phyloP scores from a whole-genome alignment of 2,113 vertebrate species.

The Cyprinus carpio region DNA sequence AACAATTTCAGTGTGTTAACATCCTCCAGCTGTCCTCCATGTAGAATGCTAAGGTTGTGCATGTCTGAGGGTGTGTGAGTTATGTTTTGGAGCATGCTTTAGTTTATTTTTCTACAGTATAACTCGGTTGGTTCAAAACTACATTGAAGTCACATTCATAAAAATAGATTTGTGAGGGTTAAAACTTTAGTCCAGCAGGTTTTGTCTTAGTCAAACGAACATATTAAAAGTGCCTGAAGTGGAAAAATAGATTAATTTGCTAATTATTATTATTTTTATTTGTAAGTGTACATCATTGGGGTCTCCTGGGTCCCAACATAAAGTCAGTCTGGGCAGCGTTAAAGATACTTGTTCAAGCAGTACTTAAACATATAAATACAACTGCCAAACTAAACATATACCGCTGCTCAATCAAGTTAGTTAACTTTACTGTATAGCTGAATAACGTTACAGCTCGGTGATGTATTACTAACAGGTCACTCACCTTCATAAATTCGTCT shows the following conservation, averaged over 20 bases:
- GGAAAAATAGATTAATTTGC: neutral
- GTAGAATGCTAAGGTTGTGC: no score
- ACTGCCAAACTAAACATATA: neutral
- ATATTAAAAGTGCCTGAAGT: neutral
- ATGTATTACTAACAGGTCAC: neutral
- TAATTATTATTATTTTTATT: neutral
- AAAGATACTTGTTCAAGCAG: neutral
- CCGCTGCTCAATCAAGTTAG: neutral
- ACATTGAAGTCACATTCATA: neutral
- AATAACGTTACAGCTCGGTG: neutral
- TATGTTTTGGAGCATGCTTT: no score
- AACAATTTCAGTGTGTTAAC: no score
- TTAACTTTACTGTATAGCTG: neutral
- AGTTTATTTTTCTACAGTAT: neutral
- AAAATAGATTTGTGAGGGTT: neutral
- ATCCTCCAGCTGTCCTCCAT: no score
- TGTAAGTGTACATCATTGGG: neutral
- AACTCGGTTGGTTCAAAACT: neutral
- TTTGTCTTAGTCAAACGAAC: neutral
- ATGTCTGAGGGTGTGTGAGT: no score
- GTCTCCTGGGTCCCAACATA: neutral
- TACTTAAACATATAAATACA: neutral
- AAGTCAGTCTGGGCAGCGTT: neutral
- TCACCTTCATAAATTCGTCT: constrained; percentile 95
- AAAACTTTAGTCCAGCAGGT: neutral